Evolutionary conservation across 2,888 invertebrate species (phyloP), one percentile per base, ranked within the genome.

Genomic region (Coremacera marginata): DNA sequence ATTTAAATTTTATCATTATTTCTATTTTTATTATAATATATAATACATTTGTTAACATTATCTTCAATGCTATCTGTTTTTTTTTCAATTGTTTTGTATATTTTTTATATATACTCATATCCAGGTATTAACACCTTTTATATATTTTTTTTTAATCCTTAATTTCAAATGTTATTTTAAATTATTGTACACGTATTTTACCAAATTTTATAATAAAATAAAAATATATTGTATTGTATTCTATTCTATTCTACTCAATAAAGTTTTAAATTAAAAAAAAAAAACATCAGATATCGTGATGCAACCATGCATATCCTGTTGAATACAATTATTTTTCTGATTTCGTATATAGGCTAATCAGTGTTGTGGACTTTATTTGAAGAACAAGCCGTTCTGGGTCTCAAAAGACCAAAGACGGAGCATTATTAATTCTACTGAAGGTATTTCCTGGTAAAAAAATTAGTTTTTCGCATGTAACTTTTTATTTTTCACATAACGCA

Each of bases 1-100:
- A 71, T 71, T 77, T 63, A 70, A 55, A 49, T 75, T 63, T 75
- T 76, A 60, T 62, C 51, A 63, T 72, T 71, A 37, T 37, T 71
- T 31, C 72, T 49, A 25, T 60, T 27, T 25, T 27, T 60, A 60
- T 60, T 60, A 27, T 25, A 60, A 60, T 60, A 31, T 71, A 31
- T 71, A 67, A 65, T 49, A 55, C 34, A 57, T 72, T 67, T 77
- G 60, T 74, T 68, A 68, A 77, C 68, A 76, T 71, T 37, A 25
- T 22, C 9, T 57, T 4, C 22, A 57, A 22, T 7, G 22, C 57
- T 57, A 57, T 57, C 1, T 37, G 37, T 37, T 1, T 37, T 7
- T 37, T n/a, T n/a, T n/a, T n/a, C n/a, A 31, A 31, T 31, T 55
- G 5, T 5, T 37, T 37, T 37, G 44, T 44, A 14, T 44, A 44